Percentiles rank a stretch among this genome's conserved stretches.
phyloP scores from a whole-genome alignment of 2,888 invertebrate species.

The Pterostichus madidus region DNA sequence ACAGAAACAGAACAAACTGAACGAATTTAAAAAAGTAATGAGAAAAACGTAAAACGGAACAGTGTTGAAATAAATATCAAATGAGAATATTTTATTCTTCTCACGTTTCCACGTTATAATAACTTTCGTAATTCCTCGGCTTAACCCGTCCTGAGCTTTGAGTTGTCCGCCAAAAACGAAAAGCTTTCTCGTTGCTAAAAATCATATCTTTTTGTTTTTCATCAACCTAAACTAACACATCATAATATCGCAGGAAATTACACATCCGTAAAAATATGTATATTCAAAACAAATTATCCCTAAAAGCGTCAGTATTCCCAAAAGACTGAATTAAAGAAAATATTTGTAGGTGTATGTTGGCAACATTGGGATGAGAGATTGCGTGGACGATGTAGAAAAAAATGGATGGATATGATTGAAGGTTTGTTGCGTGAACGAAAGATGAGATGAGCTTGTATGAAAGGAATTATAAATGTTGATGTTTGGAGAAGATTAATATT shows the following conservation, averaged over 20 bases:
- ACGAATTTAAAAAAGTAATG: slow-evolving; percentile 12
- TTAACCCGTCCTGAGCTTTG: slow-evolving; percentile 9
- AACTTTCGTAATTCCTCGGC: slow-evolving; percentile 31
- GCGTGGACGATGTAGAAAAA: no score
- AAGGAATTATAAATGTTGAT: no score
- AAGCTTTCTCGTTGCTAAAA: slow-evolving; percentile 23
- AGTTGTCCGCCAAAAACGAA: slow-evolving; percentile 12
- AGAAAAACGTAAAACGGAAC: background rate
- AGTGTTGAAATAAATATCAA: slow-evolving; percentile 28
- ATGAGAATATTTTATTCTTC: slow-evolving; percentile 48
- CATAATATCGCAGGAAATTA: background rate
- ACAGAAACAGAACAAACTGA: background rate
- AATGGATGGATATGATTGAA: no score
- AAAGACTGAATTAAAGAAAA: no score
- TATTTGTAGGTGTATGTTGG: no score
- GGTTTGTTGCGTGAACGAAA: no score
- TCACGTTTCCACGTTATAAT: slow-evolving; percentile 50
- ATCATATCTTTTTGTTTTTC: background rate
- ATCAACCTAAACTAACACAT: background rate
- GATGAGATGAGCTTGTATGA: no score
- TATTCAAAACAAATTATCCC: no score
- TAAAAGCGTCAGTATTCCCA: no score
- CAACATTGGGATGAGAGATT: no score
- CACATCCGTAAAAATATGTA: no score
- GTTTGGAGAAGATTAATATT: no score